Base-by-base conservation (phyloP, 2,797 vertebrate species). In the Synaphobranchus kaupii region DNA sequence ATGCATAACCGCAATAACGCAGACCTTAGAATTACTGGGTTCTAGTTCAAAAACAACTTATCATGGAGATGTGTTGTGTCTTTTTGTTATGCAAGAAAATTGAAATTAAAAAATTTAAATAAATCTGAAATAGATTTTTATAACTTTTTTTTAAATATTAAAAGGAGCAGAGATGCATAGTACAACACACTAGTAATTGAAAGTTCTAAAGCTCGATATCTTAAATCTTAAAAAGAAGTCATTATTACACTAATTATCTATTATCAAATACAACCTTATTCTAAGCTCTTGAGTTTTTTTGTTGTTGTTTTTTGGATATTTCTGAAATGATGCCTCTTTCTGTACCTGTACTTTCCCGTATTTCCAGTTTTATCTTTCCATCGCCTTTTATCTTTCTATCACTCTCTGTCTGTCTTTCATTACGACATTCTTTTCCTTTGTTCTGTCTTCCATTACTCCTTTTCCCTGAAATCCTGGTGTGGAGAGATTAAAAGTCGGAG, bases 401-500 rank as follows among this genome's bases (percentile, higher is more conserved):
- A 22, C 82, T 31, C 28, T 34, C n/a, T 31, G 1, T 83, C 52
- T 15, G 4, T 56, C 82, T 28, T 2, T 83, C 82, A 5, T 10
- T n/a, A 1, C n/a, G 39, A 4, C n/a, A 22, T 71, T 87, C 28
- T 15, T 20, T 50, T 44, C 56, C 25, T 66, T 22, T 66, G 34
- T 83, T 81, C 84, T 76, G 20, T 83, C 85, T 39, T 22, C 47
- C 10, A 63, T 78, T n/a, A 1, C 31, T 85, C 78, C 34, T 83
- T 85, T 34, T 10, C 0, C 7, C 73, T 39, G 17, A 86, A 44
- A 17, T 80, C n/a, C 85, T 87, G 25, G 34, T 56, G 83, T 52
- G 34, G 93, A 92, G 90, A 92, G 90, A 90, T 90, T 87, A 60
- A 9, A 84, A 6, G 56, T 71, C 84, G 8, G 39, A 60, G 52